A percentile compares a stretch with the other conserved stretches of the same genome.
phyloP scores from a whole-genome alignment of 2,113 vertebrate genomes.

The Saguinus imperator region DNA sequence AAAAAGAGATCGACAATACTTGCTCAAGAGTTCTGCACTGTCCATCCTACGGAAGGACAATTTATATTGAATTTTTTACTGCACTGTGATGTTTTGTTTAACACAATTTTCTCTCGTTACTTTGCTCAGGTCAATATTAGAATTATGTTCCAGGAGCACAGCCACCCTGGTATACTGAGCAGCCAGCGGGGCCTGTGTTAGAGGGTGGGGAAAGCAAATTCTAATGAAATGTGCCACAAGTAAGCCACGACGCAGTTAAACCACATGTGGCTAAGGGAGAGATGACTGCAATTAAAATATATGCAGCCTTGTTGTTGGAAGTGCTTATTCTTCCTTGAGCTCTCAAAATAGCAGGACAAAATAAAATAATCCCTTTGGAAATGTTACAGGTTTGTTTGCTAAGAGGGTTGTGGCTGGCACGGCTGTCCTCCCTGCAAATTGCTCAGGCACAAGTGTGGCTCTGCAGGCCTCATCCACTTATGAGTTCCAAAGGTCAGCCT shows the following conservation, averaged over 20 bases:
- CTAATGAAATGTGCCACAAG: not conserved
- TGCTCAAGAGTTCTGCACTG: not conserved
- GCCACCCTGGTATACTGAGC: not conserved
- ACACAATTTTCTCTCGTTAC: not conserved
- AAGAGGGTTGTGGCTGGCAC: not conserved
- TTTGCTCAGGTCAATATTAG: not conserved
- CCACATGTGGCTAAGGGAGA: accelerated
- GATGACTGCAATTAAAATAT: not conserved
- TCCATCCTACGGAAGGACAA: not conserved
- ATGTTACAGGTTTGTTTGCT: not conserved
- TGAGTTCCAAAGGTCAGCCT: not conserved
- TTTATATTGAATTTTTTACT: not conserved
- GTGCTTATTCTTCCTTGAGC: not conserved
- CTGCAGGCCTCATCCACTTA: no score
- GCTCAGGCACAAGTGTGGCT: no score
- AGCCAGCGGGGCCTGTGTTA: not conserved
- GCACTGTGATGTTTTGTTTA: not conserved
- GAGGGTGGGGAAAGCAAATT: not conserved
- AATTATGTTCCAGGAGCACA: not conserved
- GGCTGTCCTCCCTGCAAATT: not conserved
- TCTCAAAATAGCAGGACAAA: not conserved
- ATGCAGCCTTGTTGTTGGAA: accelerated
- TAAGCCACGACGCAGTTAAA: not conserved
- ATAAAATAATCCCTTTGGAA: not conserved
- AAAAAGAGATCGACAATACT: not conserved